Base-by-base conservation (phyloP, 2,888 invertebrate species). In the Andrena minutula region DNA sequence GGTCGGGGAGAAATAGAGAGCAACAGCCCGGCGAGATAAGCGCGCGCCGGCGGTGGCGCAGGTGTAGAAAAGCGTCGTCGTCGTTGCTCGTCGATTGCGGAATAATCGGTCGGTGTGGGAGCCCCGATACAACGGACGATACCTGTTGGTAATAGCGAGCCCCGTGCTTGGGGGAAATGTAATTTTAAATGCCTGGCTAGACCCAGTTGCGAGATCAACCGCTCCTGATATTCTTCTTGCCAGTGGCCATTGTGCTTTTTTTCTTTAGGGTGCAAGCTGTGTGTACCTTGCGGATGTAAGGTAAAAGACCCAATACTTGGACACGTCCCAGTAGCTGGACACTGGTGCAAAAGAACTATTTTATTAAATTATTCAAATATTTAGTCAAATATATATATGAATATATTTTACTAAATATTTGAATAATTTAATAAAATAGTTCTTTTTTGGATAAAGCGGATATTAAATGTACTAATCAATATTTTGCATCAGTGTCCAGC, bases 51-150 rank as follows among this genome's bases (percentile, higher is more conserved):
- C 79, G 86, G 76, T 82, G 76, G 86, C 77, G 85, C 90, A 90
- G 89, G 90, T 90, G 90, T 89, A 90, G 89, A 90, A 89, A 90
- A 90, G 88, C 90, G 84, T 89, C 89, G 90, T 80, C 80, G 80
- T 74, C 71, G 79, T 61, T 41, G 41, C 41, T 78, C 77, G 68
- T 74, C 87, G 88, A 89, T 89, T 88, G 87, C 89, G 82, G 89
- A 90, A 90, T 86, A 86, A 88, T 88, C 88, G 85, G 78, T 69
- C 70, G 82, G 83, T 87, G 86, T 82, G 86, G 84, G 84, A 89
- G 85, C 85, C 23, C 4, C 87, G 85, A 87, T 88, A 73, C 75
- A 35, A 49, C 65, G 76, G 77, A 86, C 75, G 88, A 88, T 87
- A 86, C 79, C 74, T 60, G 65, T 75, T 60, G 80, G 80, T 86